Evolutionary conservation across 2,797 vertebrate species (phyloP), one percentile per base, ranked within the genome.

Genomic region (Artibeus jamaicensis): DNA sequence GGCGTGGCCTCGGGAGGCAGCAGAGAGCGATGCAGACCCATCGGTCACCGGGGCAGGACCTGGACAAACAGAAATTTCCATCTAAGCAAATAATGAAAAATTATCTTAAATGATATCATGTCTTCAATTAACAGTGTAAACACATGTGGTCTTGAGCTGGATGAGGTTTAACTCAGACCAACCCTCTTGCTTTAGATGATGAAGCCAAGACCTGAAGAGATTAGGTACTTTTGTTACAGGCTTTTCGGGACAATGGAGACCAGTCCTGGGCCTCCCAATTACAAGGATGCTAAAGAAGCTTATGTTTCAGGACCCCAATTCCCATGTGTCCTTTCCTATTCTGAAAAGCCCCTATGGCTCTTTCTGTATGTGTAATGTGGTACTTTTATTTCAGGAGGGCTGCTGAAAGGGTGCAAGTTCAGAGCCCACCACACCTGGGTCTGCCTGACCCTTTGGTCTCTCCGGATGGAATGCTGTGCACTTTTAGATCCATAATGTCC

Each of bases 1-100:
- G 10, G n/a, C 1, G 0, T 0, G 4, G 21, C 21, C 32, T 34
- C 32, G 26, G 46, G 11, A 21, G 8, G 5, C 3, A 0, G 18
- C 50, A 29, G 14, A 48, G 71, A 57, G 22, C 1, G 29, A 22
- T 0, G 0, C 18, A 4, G 16, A 14, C 26, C 24, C 4, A 3
- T 83, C 83, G 42, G 39, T 83, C 9, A 53, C 10, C 22, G 24
- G 55, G 22, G 24, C 10, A 77, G 34, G 18, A n/a, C 24, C 62
- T 78, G 44, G 22, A 19, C 14, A 70, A 68, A 89, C 29, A 88
- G 34, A 91, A 24, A 18, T 21, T 44, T 90, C 57, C 42, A 50
- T 68, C 57, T 37, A 73, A 86, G 71, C 24, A 55, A 77, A 68
- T 22, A 44, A 44, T 24, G 6, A 48, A 70, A 42, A 37, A 48